Evolutionary conservation across 2,888 invertebrate genomes (phyloP).

Genomic region (Apoda limacodes): DNA sequence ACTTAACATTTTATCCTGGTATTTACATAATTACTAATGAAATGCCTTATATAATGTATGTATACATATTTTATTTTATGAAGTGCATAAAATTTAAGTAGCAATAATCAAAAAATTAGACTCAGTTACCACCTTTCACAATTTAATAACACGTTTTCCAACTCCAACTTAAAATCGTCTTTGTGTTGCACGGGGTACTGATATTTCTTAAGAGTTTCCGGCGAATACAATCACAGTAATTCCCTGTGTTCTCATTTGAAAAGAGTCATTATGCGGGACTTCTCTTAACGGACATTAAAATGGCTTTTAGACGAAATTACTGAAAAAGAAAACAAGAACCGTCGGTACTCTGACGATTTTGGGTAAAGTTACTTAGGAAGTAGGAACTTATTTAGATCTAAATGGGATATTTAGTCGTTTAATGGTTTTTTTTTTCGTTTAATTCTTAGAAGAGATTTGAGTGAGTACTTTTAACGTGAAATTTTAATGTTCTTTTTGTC

Average conservation of each 20-base stretch:
- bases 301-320: conserved; percentile 27
- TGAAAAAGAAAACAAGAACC: conserved; percentile 21
- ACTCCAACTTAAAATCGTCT: conserved; percentile 23
- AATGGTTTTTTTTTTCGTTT: too few relatives aligned
- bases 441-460: too few relatives aligned
- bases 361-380: conserved; percentile 21
- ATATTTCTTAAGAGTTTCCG: neutral
- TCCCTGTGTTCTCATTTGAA: neutral
- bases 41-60: too few relatives aligned
- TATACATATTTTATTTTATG: too few relatives aligned
- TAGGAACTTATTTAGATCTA: conserved; percentile 1
- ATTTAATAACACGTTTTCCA: conserved; percentile 31
- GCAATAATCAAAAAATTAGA: too few relatives aligned
- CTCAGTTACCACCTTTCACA: too few relatives aligned
- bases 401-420: conserved; percentile 1
- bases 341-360: conserved; percentile 20
- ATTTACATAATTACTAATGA: too few relatives aligned
- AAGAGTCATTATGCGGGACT: conserved; percentile 4
- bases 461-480: too few relatives aligned
- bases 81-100: too few relatives aligned
- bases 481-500: too few relatives aligned
- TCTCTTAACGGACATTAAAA: conserved; percentile 23
- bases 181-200: conserved; percentile 14
- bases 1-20: too few relatives aligned
- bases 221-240: neutral